Conservation (phyloP, 2,113 vertebrate genomes). For the Cyanoliseus patagonus region DNA sequence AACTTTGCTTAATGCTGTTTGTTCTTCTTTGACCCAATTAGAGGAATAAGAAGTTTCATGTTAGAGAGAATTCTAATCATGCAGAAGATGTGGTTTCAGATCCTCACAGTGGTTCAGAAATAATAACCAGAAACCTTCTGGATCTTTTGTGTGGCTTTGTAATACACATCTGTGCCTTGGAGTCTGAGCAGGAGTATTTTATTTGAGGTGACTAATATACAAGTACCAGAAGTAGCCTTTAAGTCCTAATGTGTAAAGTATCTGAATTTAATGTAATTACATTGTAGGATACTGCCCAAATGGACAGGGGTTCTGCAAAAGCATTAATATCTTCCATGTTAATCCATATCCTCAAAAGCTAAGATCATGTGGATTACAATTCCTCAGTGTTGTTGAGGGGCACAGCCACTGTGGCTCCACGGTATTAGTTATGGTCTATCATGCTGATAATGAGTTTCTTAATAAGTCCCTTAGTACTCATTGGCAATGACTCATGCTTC, state of each 20-base stretch:
- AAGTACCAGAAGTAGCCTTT: not conserved
- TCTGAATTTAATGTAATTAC: not conserved
- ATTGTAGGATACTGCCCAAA: not conserved
- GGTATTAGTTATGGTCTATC: conserved; percentile 54
- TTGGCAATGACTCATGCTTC: conserved; percentile 58
- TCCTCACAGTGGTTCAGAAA: not conserved
- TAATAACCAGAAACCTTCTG: not conserved
- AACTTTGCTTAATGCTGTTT: not conserved
- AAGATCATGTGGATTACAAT: not conserved
- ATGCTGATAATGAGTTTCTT: conserved; percentile 58
- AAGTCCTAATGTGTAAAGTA: not conserved
- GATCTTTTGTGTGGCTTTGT: not conserved
- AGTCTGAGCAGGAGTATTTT: not conserved
- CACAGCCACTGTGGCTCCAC: conserved; percentile 37
- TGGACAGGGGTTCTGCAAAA: not conserved
- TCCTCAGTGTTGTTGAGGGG: conserved; percentile 1
- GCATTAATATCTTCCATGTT: not conserved
- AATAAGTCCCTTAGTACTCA: conserved; percentile 58
- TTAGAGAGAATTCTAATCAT: not conserved
- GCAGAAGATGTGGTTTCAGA: not conserved
- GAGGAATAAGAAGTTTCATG: not conserved
- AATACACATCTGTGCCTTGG: not conserved
- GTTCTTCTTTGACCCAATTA: not conserved
- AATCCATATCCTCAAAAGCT: conserved; percentile 23
- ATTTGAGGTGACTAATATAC: not conserved